Conservation (phyloP, 2,113 vertebrate genomes). For the Clarias gariepinus region DNA sequence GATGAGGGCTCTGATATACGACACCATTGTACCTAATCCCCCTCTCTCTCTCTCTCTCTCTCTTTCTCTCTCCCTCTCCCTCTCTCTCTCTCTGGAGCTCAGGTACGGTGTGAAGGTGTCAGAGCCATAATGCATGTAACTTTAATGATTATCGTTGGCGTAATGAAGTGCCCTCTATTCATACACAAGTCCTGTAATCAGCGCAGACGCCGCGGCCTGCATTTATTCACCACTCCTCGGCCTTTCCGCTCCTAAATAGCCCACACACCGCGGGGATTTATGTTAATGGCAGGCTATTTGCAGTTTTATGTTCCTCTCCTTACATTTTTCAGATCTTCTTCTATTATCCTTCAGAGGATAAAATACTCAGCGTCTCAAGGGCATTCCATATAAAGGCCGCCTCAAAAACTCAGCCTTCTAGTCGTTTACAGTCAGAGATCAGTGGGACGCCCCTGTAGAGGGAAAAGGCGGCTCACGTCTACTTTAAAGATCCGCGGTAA, state of each 20-base stretch:
- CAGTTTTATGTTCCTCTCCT: not conserved
- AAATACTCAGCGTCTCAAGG: not conserved
- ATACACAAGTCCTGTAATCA: not conserved
- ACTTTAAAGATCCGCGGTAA: not conserved
- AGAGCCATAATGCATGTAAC: constrained; percentile 47
- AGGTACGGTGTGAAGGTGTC: constrained; percentile 30
- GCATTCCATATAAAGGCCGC: not conserved
- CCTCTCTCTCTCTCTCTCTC: constrained; percentile 34
- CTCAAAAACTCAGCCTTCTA: not conserved
- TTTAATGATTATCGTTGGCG: constrained; percentile 50
- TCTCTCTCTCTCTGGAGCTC: constrained; percentile 17
- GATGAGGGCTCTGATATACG: constrained; percentile 39
- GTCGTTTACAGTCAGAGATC: not conserved
- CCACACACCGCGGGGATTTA: not conserved
- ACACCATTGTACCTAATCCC: constrained; percentile 37
- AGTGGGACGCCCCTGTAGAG: not conserved
- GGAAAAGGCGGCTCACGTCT: not conserved
- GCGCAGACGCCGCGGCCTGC: not conserved
- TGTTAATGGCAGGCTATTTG: constrained; percentile 2
- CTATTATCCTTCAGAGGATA: not conserved
- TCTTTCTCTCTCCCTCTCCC: constrained; percentile 28
- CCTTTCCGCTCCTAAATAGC: not conserved
- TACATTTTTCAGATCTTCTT: not conserved
- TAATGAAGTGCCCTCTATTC: constrained; percentile 50
- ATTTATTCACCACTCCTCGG: not conserved